These are phyloP conservation scores for Hiodon tergisus DNA, from an alignment of 2,113 vertebrate species.

Conservation along the genomic window DNA sequence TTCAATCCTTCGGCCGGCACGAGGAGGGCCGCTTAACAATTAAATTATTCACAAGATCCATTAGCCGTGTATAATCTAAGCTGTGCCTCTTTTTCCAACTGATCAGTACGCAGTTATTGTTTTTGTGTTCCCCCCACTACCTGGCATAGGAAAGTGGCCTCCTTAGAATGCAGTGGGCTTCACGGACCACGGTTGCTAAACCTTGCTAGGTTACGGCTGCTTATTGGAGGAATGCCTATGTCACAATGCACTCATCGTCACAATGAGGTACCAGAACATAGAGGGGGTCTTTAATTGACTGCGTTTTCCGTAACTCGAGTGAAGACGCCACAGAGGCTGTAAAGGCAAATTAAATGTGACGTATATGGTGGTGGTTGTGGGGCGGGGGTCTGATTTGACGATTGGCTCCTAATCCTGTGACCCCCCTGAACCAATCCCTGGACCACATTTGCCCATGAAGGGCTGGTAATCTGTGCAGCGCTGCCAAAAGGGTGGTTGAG, in stretches of 20 bases:
- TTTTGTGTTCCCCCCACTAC: background rate
- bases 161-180: background rate
- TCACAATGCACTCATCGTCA: too few relatives aligned
- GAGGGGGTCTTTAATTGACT: too few relatives aligned
- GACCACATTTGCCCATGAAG: background rate
- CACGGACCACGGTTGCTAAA: too few relatives aligned
- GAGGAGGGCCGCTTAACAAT: conserved; percentile 20
- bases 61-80: conserved; percentile 31
- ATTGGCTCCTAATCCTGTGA: conserved; percentile 9
- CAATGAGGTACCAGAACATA: too few relatives aligned
- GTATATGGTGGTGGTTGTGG: background rate
- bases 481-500: background rate
- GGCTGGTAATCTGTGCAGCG: background rate
- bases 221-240: too few relatives aligned
- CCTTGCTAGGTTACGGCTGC: too few relatives aligned
- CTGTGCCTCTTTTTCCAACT: background rate
- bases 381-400: background rate
- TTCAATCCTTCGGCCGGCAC: conserved; percentile 16
- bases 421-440: background rate
- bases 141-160: background rate
- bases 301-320: too few relatives aligned
- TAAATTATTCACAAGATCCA: conserved; percentile 32
- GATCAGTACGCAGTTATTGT: background rate
- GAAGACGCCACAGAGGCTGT: background rate
- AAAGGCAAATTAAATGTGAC: background rate